Percentiles rank a stretch among this genome's conserved stretches.
These are phyloP conservation scores for Rhopilema esculentum DNA, from an alignment of 30 jellyfish, hydroid and myxozoan genomes.

Conservation along the genomic window DNA sequence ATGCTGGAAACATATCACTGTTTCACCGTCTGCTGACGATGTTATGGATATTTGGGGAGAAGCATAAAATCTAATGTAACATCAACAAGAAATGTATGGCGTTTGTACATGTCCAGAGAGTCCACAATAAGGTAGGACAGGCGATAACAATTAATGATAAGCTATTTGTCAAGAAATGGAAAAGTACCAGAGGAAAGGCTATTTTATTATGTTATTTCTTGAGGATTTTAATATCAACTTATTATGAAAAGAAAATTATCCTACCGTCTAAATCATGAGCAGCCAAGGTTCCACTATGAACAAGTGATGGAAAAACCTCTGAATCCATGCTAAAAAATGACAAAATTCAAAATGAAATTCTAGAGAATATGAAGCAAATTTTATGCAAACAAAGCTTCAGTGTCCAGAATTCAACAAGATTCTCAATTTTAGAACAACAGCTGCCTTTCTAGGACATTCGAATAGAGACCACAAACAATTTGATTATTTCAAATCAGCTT, in stretches of 20 bases:
- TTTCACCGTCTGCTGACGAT: no score
- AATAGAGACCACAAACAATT: neutral
- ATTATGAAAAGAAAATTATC: neutral
- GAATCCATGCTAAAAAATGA: constrained; percentile 58
- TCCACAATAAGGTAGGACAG: no score
- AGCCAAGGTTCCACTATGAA: constrained; percentile 18
- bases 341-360: no score
- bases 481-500: neutral
- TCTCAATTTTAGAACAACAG: neutral
- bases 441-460: neutral
- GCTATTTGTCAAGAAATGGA: no score
- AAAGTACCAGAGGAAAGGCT: no score
- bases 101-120: no score
- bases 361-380: neutral
- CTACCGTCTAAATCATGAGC: constrained; percentile 55
- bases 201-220: no score
- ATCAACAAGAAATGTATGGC: no score
- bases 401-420: neutral
- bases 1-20: no score
- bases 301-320: constrained; percentile 68
- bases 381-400: neutral
- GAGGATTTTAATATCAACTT: neutral
- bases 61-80: no score
- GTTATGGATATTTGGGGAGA: no score
- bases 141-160: no score